phyloP scores from a whole-genome alignment of 2,797 vertebrate genomes.

The Melanotaenia trifasciata region DNA sequence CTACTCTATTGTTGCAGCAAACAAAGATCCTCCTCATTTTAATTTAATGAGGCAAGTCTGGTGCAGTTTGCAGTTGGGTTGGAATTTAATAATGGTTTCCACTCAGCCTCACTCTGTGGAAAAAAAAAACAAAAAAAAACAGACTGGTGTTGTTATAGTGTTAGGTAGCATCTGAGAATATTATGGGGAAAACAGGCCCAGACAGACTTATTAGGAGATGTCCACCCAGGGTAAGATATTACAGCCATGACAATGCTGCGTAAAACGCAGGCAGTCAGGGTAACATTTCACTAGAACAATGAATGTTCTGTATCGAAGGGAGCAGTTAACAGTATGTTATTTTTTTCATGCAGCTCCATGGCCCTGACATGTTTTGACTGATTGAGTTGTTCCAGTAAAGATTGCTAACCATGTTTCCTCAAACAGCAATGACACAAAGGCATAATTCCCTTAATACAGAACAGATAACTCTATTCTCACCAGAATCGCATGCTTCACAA shows the following conservation, averaged over 20 bases:
- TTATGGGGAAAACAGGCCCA: slow-evolving; percentile 72
- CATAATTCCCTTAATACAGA: slow-evolving; percentile 18
- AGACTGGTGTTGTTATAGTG: slow-evolving; percentile 80
- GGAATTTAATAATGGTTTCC: slow-evolving; percentile 80
- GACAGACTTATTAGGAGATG: slow-evolving; percentile 70
- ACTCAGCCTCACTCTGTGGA: slow-evolving; percentile 53
- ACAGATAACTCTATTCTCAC: slow-evolving; percentile 26
- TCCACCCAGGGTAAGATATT: slow-evolving; percentile 52
- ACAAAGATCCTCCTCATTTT: slow-evolving; percentile 74
- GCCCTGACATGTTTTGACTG: slow-evolving; percentile 54
- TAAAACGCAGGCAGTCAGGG: slow-evolving; percentile 37
- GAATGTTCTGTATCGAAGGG: slow-evolving; percentile 44
- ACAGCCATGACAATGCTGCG: slow-evolving; percentile 54
- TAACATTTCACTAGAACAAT: slow-evolving; percentile 61
- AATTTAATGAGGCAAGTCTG: slow-evolving; percentile 72
- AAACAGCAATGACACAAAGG: slow-evolving; percentile 25
- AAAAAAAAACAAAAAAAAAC: slow-evolving; percentile 30
- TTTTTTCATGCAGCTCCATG: slow-evolving; percentile 16
- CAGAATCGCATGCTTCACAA: slow-evolving; percentile 1
- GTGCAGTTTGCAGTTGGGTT: slow-evolving; percentile 65
- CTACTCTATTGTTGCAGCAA: slow-evolving; percentile 77
- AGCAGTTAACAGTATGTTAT: slow-evolving; percentile 27
- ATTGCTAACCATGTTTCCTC: slow-evolving; percentile 23
- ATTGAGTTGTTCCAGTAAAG: slow-evolving; percentile 41
- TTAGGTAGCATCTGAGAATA: slow-evolving; percentile 73